These are phyloP conservation scores for Porites evermanni DNA, from an alignment of 92 coral and sea anemone species.

Conservation along the genomic window DNA sequence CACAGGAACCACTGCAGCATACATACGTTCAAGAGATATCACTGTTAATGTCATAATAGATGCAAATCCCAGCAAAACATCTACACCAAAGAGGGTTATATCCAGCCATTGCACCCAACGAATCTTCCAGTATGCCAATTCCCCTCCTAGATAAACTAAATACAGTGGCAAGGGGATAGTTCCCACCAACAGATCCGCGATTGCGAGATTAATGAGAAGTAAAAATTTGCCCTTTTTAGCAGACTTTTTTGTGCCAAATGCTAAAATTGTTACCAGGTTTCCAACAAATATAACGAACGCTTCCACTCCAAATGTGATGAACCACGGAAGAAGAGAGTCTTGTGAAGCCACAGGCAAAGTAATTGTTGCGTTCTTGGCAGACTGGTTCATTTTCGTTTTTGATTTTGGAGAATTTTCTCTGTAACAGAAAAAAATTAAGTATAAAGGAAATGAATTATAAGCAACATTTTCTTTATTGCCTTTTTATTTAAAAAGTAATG, in stretches of 20 bases:
- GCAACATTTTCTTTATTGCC: constrained; percentile 9
- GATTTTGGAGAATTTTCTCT: neutral
- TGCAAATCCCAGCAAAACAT: constrained; percentile 55
- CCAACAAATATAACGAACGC: constrained; percentile 32
- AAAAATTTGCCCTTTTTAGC: constrained; percentile 35
- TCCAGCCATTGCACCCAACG: constrained; percentile 9
- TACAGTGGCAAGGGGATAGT: constrained; percentile 63
- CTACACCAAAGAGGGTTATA: constrained; percentile 43
- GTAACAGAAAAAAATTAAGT: neutral
- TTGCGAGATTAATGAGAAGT: constrained; percentile 48
- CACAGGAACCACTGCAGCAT: constrained; percentile 54
- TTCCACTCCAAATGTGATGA: constrained; percentile 20
- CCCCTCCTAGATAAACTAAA: constrained; percentile 23
- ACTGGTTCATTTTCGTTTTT: constrained; percentile 2
- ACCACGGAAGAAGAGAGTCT: constrained; percentile 29
- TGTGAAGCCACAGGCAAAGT: neutral
- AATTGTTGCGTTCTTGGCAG: constrained; percentile 4
- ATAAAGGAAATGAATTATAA: neutral
- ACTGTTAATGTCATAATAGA: constrained; percentile 51
- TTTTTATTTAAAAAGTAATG: constrained; percentile 6
- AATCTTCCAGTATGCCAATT: constrained; percentile 4
- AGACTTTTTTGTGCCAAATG: constrained; percentile 39
- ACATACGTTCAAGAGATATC: constrained; percentile 58
- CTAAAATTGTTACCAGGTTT: constrained; percentile 51
- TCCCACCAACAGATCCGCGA: constrained; percentile 59